These are phyloP conservation scores for Plestiodon gilberti DNA, from an alignment of 2,113 vertebrate species.

Conservation along the genomic window DNA sequence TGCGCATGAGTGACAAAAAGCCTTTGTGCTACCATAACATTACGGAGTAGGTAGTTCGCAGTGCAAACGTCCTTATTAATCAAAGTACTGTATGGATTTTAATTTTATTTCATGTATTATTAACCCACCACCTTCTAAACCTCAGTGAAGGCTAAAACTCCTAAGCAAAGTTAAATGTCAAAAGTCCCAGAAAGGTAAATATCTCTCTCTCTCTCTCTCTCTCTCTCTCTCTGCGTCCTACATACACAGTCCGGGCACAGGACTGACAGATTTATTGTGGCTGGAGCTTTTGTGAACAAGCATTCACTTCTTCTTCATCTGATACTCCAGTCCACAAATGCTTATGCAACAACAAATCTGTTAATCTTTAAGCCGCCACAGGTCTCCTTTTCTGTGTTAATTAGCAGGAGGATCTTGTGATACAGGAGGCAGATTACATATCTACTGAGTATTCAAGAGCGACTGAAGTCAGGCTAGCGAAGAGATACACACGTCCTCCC, in stretches of 20 bases:
- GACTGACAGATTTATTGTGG: no score
- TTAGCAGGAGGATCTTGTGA: neutral
- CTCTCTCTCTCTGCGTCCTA: no score
- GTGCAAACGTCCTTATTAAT: neutral
- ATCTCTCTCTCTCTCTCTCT: neutral
- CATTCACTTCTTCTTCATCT: neutral
- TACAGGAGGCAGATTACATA: neutral
- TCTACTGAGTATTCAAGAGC: neutral
- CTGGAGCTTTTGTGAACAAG: no score
- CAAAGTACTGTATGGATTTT: rapidly evolving
- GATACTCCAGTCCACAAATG: neutral
- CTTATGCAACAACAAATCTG: neutral
- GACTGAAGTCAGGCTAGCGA: neutral
- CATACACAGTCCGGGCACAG: no score
- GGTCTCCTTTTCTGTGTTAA: neutral
- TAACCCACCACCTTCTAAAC: neutral
- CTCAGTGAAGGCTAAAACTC: neutral
- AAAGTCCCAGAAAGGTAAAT: no score
- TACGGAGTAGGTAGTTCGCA: neutral
- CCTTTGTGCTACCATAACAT: constrained; percentile 10
- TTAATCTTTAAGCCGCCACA: neutral
- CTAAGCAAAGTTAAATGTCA: neutral
- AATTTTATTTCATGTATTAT: neutral
- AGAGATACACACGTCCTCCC: neutral
- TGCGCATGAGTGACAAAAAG: neutral